Evolutionary conservation across 2,113 vertebrate genomes (phyloP).

Genomic region (Chamaetylas fuelleborni): DNA sequence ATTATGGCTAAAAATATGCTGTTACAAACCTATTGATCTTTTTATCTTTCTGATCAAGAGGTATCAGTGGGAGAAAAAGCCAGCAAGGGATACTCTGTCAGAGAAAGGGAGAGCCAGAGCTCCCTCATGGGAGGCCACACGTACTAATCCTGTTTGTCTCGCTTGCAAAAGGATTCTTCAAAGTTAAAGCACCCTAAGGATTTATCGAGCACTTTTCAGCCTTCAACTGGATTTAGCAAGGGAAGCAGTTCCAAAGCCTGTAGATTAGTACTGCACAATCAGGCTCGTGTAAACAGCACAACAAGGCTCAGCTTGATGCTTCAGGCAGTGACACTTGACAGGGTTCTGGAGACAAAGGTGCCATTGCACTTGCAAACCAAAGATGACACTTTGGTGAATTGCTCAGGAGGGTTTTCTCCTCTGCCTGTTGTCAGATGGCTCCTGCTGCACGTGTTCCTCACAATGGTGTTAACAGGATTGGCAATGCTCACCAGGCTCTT

Average conservation of each 20-base stretch:
- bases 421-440: background rate
- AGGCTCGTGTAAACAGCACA: background rate
- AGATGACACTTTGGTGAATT: background rate
- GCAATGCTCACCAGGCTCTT: background rate
- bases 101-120: background rate
- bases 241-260: slow-evolving; percentile 18
- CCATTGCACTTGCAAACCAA: background rate
- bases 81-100: background rate
- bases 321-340: slow-evolving; percentile 43
- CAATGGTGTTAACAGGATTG: slow-evolving; percentile 23
- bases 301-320: slow-evolving; percentile 8
- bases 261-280: slow-evolving; percentile 48
- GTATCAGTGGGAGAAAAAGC: background rate
- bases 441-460: background rate
- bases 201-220: slow-evolving; percentile 38
- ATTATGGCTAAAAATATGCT: background rate
- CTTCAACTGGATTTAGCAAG: slow-evolving; percentile 43
- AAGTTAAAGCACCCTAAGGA: slow-evolving; percentile 25
- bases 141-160: slow-evolving; percentile 34
- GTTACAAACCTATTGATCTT: background rate
- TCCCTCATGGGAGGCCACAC: background rate
- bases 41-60: background rate
- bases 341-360: slow-evolving; percentile 24
- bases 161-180: background rate
- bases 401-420: background rate